phyloP scores from a whole-genome alignment of 2,113 vertebrate species.

The Caloenas nicobarica region DNA sequence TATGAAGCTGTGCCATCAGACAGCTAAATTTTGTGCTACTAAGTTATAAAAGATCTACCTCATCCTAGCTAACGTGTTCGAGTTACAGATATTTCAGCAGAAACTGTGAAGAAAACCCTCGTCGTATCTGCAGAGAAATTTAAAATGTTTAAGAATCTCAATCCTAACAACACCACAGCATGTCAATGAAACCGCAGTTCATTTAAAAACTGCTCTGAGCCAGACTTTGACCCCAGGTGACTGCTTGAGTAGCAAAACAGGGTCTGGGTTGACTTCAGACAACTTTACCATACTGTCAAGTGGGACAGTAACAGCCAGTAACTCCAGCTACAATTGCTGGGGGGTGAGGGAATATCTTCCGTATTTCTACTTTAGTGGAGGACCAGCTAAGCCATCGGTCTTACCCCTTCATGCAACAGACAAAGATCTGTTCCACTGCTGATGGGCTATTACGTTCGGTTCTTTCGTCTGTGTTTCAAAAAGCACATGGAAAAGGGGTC shows the following conservation, averaged over 20 bases:
- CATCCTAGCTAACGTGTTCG: background rate
- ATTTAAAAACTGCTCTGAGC: background rate
- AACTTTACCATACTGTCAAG: background rate
- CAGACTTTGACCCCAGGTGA: background rate
- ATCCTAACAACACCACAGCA: background rate
- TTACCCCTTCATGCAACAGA: background rate
- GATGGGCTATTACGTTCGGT: background rate
- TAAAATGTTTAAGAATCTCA: background rate
- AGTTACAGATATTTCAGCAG: background rate
- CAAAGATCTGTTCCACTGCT: background rate
- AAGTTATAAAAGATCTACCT: background rate
- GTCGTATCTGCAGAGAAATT: background rate
- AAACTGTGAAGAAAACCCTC: background rate
- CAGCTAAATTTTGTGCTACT: background rate
- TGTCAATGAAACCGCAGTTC: background rate
- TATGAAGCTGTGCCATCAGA: background rate
- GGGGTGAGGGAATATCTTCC: background rate
- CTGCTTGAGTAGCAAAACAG: background rate
- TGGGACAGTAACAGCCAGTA: background rate
- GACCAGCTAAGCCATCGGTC: background rate
- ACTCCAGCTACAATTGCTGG: background rate
- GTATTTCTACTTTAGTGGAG: background rate
- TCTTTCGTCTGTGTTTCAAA: background rate
- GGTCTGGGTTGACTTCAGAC: background rate
- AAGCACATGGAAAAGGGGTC: background rate